Conservation (phyloP, 2,113 vertebrate genomes). For the Chionodraco myersi region DNA sequence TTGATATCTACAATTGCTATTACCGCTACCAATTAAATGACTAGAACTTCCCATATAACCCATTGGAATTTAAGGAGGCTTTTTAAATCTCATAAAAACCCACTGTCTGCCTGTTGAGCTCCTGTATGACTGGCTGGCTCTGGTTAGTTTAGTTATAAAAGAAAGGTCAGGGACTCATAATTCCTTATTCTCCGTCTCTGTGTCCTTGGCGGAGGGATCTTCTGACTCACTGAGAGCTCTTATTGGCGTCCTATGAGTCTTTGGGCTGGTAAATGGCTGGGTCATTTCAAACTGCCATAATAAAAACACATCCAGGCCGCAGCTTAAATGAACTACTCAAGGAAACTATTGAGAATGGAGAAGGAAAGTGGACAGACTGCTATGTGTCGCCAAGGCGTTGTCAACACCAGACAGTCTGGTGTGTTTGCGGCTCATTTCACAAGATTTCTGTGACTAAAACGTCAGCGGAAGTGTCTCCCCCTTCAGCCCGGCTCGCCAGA, state of each 20-base stretch:
- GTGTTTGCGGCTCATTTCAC: conserved; percentile 70
- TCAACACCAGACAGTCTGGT: conserved; percentile 74
- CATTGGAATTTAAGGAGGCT: conserved; percentile 38
- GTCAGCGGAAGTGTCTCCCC: conserved; percentile 69
- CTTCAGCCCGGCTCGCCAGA: conserved; percentile 45
- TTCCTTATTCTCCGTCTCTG: conserved; percentile 55
- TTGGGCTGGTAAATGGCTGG: conserved; percentile 55
- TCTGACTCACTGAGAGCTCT: conserved; percentile 57
- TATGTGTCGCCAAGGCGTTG: conserved; percentile 68
- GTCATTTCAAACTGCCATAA: conserved; percentile 61
- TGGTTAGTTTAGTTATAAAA: conserved; percentile 52
- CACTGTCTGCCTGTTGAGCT: conserved; percentile 53
- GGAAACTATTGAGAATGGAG: conserved; percentile 54
- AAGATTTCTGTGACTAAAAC: conserved; percentile 33
- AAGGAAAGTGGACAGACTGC: conserved; percentile 51
- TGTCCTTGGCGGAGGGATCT: conserved; percentile 62
- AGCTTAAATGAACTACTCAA: conserved; percentile 59
- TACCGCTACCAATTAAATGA: too few relatives aligned
- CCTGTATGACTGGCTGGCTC: conserved; percentile 53
- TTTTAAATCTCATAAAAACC: conserved; percentile 55
- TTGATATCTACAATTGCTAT: too few relatives aligned
- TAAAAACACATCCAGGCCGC: conserved; percentile 66
- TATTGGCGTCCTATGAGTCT: conserved; percentile 54
- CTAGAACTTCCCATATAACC: not conserved
- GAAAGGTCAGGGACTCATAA: conserved; percentile 64